Evolutionary conservation across 2,888 invertebrate genomes (phyloP), one percentile per base, ranked within the genome.

Genomic region (Andrena marginata): DNA sequence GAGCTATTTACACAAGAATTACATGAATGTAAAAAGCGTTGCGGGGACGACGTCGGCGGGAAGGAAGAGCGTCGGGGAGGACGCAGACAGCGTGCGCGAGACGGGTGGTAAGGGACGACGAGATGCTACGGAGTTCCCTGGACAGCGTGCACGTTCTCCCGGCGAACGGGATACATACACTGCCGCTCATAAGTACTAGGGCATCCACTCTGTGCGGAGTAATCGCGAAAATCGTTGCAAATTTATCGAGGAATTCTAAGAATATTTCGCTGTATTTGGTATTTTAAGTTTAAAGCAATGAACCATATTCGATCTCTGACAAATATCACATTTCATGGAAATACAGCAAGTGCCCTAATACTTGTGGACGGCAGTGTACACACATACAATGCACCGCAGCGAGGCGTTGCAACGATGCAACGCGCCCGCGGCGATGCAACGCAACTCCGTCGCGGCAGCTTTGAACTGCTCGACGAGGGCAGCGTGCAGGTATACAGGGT

Each of bases 361-460:
- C 42, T 42, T 42, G 42, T 42, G 42, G 42, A 42, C 5, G 16
- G 42, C 42, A 42, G 42, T 42, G 42, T 42, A 42, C 42, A 42
- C 42, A 42, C 16, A 54, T 84, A 81, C 84, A 81, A 87, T 86
- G 78, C 78, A 72, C 64, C 64, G 62, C 56, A n/a, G 80, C 62
- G 56, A 60, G 72, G 69, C 60, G 63, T 29, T 65, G 73, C 73
- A 73, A 56, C 82, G 83, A 75, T 72, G 77, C 83, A 82, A 78
- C 49, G 63, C 54, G 77, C 86, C 31, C 35, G 77, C 69, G 83
- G 83, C 83, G 68, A 60, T 77, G 78, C 85, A 76, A 76, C 73
- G 82, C 78, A 60, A 71, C 48, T 71, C 75, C 56, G 63, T 49
- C 62, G 79, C 83, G 85, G 86, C 63, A 16, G 75, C 84, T 86